Evolutionary conservation across 2,888 invertebrate genomes (phyloP).

Genomic region (Acanthosepion lycidas): DNA sequence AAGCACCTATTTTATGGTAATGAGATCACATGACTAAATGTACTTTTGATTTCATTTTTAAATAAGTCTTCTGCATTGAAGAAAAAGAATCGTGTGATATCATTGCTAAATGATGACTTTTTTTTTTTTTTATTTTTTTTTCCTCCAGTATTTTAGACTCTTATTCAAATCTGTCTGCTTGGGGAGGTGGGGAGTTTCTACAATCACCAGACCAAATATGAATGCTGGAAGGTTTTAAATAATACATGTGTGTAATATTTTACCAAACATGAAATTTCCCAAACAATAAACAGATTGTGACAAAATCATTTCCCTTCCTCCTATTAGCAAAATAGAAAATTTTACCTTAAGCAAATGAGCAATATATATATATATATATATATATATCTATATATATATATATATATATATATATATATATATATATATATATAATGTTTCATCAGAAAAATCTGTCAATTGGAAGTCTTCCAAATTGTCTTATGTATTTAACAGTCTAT

Average conservation of each 20-base stretch:
- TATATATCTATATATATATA: background rate
- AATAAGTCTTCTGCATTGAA: background rate
- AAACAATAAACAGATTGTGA: constrained; percentile 33
- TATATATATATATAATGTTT: background rate
- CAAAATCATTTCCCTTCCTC: background rate
- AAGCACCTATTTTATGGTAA: background rate
- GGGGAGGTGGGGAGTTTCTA: background rate
- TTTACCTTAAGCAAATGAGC: background rate
- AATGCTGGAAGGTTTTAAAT: background rate
- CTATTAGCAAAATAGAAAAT: background rate
- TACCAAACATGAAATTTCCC: background rate
- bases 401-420: background rate
- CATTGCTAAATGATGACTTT: background rate
- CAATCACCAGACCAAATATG: background rate
- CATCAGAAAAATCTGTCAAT: no score
- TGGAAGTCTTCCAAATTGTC: no score
- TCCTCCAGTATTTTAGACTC: no score
- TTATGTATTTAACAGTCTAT: no score
- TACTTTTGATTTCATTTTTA: background rate
- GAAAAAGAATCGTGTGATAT: background rate
- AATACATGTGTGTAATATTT: background rate
- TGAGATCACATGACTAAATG: constrained; percentile 14
- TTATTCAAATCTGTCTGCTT: background rate
- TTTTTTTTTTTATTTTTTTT: no score
- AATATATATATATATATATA: background rate